A percentile compares a stretch with the other conserved stretches of the same genome.
Evolutionary conservation across 2,888 invertebrate species (phyloP).

Genomic region (Phytoseiulus persimilis): DNA sequence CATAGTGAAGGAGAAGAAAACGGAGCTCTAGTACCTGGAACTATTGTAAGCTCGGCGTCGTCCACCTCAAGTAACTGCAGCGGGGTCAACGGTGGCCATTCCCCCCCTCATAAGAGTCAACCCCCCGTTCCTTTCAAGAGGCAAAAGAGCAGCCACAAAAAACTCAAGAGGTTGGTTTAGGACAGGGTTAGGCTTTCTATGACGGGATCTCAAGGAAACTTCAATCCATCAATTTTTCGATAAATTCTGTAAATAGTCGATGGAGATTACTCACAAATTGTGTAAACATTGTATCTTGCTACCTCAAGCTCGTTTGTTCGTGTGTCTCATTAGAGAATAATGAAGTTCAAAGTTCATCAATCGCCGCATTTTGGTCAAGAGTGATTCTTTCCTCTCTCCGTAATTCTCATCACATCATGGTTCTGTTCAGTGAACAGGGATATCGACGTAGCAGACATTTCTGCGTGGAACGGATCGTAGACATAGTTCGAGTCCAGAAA

Average conservation of each 20-base stretch:
- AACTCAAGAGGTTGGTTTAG: conserved; percentile 31
- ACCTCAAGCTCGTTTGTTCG: background rate
- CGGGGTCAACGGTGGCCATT: conserved; percentile 22
- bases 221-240: background rate
- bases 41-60: background rate
- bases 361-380: background rate
- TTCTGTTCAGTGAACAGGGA: background rate
- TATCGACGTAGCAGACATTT: background rate
- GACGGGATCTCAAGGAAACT: background rate
- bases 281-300: background rate
- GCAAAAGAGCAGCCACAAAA: conserved; percentile 25
- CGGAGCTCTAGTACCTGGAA: background rate
- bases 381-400: background rate
- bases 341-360: background rate
- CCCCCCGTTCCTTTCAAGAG: conserved; percentile 8
- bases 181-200: background rate
- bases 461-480: background rate
- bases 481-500: background rate
- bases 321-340: background rate
- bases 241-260: background rate
- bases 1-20: conserved; percentile 28
- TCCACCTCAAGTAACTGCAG: conserved; percentile 1
- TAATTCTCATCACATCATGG: background rate
- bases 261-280: background rate
- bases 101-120: conserved; percentile 30